These are phyloP conservation scores for Drosophila subquinaria DNA, from an alignment of 2,888 invertebrate genomes.

Conservation along the genomic window DNA sequence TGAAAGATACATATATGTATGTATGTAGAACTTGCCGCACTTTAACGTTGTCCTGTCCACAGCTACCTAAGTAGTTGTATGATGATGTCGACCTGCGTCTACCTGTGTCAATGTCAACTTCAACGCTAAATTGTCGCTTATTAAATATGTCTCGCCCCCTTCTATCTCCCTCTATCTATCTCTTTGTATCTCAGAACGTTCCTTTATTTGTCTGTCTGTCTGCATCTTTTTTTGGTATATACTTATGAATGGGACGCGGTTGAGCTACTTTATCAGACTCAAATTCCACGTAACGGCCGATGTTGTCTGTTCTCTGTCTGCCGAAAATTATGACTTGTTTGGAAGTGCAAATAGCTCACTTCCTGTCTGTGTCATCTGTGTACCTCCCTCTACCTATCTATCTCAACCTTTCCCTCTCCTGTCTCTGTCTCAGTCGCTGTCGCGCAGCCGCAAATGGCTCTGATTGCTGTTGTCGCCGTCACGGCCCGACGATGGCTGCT, in stretches of 20 bases:
- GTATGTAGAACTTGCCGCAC: background rate
- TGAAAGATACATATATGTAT: background rate
- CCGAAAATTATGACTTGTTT: conserved; percentile 82
- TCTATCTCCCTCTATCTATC: conserved; percentile 9
- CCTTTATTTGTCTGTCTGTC: background rate
- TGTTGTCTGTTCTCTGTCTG: conserved; percentile 60
- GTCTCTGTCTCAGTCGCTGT: conserved; percentile 10
- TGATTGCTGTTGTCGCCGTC: conserved; percentile 66
- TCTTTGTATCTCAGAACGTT: background rate
- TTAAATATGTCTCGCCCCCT: conserved; percentile 55
- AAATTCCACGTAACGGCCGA: conserved; percentile 66
- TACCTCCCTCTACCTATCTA: conserved; percentile 1
- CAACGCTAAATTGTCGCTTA: conserved; percentile 79
- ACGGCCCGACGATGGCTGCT: conserved; percentile 73
- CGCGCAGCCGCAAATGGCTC: conserved; percentile 63
- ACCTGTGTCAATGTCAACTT: conserved; percentile 79
- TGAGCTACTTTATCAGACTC: conserved; percentile 63
- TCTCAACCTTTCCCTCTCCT: conserved; percentile 1
- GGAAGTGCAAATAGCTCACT: conserved; percentile 80
- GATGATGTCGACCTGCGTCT: conserved; percentile 36
- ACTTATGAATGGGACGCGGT: conserved; percentile 53
- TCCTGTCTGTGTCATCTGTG: conserved; percentile 60
- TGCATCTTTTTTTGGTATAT: conserved; percentile 8
- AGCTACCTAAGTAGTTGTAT: conserved; percentile 53
- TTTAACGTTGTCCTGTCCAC: conserved; percentile 34